Percentiles rank a stretch among this genome's conserved stretches.
These are phyloP conservation scores for Anguilla obscura DNA, from an alignment of 2,797 vertebrate genomes.

Conservation along the genomic window DNA sequence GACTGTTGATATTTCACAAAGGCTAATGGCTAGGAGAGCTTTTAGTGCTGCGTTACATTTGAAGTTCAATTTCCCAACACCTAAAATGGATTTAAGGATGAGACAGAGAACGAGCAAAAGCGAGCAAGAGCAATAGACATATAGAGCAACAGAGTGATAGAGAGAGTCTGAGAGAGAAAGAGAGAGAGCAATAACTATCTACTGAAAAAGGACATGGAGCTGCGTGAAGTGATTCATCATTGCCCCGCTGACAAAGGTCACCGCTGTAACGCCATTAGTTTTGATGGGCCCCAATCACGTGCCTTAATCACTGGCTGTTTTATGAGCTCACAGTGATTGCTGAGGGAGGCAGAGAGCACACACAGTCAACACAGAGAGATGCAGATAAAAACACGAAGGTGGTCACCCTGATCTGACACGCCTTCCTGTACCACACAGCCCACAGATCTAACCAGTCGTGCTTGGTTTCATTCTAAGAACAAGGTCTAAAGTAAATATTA, in stretches of 20 bases:
- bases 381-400: constrained; percentile 12
- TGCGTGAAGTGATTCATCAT: neutral
- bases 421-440: neutral
- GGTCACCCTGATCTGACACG: neutral
- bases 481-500: neutral
- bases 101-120: neutral
- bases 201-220: neutral
- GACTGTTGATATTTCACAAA: neutral
- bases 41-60: neutral
- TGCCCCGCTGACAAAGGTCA: constrained; percentile 3
- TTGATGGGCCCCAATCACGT: neutral
- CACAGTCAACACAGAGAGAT: neutral
- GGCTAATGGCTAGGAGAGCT: constrained; percentile 17
- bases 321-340: neutral
- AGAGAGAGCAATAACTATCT: neutral
- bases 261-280: neutral
- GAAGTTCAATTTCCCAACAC: constrained; percentile 17
- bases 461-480: neutral
- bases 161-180: neutral
- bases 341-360: neutral
- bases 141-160: neutral
- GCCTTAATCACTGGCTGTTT: constrained; percentile 19
- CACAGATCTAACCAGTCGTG: neutral
- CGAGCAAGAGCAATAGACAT: neutral
- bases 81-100: constrained; percentile 20